phyloP scores from a whole-genome alignment of 2,797 vertebrate species.

The Rhadinocentrus ornatus region DNA sequence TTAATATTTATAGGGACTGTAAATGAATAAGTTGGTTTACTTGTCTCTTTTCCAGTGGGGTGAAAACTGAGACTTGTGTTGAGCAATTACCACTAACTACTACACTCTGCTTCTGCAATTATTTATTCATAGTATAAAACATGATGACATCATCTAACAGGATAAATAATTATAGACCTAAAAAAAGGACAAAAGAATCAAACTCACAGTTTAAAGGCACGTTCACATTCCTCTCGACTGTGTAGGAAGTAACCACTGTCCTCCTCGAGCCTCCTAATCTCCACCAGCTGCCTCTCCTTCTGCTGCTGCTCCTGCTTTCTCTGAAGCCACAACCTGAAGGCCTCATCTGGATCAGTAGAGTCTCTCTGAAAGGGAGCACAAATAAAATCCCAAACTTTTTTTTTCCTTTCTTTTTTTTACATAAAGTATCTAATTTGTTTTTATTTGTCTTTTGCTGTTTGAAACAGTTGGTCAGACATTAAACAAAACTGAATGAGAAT shows the following conservation, averaged over 20 bases:
- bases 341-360: constrained; percentile 85
- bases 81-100: not conserved
- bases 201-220: constrained; percentile 92
- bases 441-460: not conserved
- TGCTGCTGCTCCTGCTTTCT: constrained; percentile 91
- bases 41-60: not conserved
- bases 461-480: not conserved
- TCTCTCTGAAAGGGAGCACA: constrained; percentile 75
- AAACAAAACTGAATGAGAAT: not conserved
- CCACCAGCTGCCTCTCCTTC: constrained; percentile 87
- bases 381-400: not conserved
- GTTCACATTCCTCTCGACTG: constrained; percentile 88
- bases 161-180: not conserved
- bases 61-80: not conserved
- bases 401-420: not conserved
- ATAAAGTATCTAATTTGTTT: not conserved
- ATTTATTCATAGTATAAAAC: not conserved
- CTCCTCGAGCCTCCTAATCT: constrained; percentile 87
- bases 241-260: constrained; percentile 84
- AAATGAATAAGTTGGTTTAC: not conserved
- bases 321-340: constrained; percentile 90
- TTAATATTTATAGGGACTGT: not conserved
- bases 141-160: too few species aligned
- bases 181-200: not conserved
- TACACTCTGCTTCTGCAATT: not conserved